phyloP scores from a whole-genome alignment of 2,113 vertebrate species.

The Rhinolophus sinicus region DNA sequence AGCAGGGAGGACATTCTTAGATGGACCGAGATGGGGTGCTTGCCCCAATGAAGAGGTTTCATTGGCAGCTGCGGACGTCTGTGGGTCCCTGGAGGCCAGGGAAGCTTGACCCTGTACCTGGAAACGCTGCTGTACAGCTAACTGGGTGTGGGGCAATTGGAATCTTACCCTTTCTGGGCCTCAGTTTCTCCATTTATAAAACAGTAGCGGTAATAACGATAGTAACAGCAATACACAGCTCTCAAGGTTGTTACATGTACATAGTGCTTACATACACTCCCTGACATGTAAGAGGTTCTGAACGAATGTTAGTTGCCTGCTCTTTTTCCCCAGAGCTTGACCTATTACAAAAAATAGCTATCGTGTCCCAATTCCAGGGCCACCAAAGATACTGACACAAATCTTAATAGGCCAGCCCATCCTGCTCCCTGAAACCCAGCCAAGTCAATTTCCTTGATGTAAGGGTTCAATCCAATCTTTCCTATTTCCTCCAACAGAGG shows the following conservation, averaged over 20 bases:
- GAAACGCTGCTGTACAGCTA: not conserved
- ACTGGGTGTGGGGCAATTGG: not conserved
- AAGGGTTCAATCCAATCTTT: conserved; percentile 37
- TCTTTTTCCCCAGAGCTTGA: not conserved
- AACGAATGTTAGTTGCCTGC: not conserved
- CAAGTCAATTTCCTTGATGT: conserved; percentile 61
- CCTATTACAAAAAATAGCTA: conserved; percentile 11
- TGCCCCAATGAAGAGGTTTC: too few relatives aligned
- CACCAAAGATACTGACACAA: not conserved
- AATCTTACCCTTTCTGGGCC: not conserved
- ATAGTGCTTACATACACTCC: not conserved
- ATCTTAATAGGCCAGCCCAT: conserved; percentile 46
- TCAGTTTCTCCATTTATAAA: not conserved
- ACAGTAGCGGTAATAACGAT: not conserved
- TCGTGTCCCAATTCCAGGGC: not conserved
- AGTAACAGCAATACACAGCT: not conserved
- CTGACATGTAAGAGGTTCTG: not conserved
- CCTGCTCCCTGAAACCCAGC: not conserved
- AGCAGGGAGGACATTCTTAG: not conserved
- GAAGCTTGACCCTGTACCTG: not conserved
- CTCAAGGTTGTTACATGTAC: not conserved
- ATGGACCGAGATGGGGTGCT: not conserved
- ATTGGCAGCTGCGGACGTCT: not conserved
- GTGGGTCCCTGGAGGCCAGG: not conserved
- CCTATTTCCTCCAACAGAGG: not conserved